Conservation (phyloP, 2,113 vertebrate species). For the Ellobius talpinus region DNA sequence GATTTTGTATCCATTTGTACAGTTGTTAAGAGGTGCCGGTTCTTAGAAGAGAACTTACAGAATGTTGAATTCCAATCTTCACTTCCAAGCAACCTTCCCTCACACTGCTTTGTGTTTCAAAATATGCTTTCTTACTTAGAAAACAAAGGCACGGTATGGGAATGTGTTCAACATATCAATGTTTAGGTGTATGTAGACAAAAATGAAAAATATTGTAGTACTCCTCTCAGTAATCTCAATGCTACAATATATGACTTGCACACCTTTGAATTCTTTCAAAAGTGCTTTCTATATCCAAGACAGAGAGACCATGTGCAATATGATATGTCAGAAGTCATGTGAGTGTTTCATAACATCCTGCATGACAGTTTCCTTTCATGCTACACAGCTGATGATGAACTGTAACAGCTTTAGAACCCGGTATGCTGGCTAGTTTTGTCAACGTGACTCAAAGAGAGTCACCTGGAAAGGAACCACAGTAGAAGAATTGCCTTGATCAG, state of each 20-base stretch:
- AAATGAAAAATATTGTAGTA: background rate
- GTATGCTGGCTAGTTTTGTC: background rate
- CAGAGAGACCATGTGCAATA: background rate
- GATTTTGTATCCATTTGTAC: background rate
- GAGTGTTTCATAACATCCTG: background rate
- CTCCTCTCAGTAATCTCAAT: background rate
- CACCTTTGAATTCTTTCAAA: constrained; percentile 10
- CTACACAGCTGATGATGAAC: background rate
- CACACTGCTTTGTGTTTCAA: background rate
- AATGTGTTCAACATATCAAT: background rate
- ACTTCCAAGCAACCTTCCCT: background rate
- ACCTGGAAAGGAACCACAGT: background rate
- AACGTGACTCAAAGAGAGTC: background rate
- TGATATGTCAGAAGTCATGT: background rate
- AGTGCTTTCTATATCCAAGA: background rate
- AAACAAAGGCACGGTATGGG: background rate
- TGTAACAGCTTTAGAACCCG: background rate
- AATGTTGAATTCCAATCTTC: background rate
- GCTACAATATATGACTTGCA: background rate
- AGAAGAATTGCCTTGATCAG: background rate
- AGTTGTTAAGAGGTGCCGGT: background rate
- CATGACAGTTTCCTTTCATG: background rate
- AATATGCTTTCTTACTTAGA: background rate
- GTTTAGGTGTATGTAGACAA: background rate
- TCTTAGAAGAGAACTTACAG: background rate